Percentiles rank a stretch among this genome's conserved stretches.
phyloP scores from a whole-genome alignment of 2,888 invertebrate species.

The Tenthredo notha region DNA sequence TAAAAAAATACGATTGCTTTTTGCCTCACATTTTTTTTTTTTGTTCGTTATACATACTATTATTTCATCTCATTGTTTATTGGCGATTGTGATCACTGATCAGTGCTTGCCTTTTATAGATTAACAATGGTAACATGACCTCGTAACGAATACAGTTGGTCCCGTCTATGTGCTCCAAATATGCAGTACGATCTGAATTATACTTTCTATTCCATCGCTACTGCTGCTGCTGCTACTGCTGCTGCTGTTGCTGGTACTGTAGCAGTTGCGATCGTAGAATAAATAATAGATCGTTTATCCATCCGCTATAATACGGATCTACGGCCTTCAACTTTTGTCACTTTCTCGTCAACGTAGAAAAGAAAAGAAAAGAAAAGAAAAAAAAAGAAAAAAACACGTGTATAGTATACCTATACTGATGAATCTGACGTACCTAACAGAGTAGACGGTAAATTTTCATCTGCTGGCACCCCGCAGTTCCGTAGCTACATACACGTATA shows the following conservation, averaged over 20 bases:
- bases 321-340: constrained; percentile 6
- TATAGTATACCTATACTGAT: not conserved
- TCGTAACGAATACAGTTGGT: constrained; percentile 38
- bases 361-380: no score
- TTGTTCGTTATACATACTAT: not conserved
- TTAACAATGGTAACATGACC: constrained; percentile 41
- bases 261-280: not conserved
- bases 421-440: not conserved
- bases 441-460: constrained; percentile 35
- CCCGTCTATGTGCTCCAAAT: constrained; percentile 34
- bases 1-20: not conserved
- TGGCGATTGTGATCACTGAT: constrained; percentile 35
- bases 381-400: not conserved
- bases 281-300: constrained; percentile 1
- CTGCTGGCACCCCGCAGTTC: not conserved
- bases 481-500: not conserved
- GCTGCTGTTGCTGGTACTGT: not conserved
- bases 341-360: constrained; percentile 10
- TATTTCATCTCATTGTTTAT: constrained; percentile 24
- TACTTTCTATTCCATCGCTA: constrained; percentile 42
- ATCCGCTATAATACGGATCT: not conserved
- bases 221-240: not conserved
- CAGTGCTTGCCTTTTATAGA: constrained; percentile 40
- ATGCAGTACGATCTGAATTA: constrained; percentile 36
- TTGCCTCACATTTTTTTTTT: not conserved